Evolutionary conservation across 2,797 vertebrate species (phyloP).

Genomic region (Acanthis flammea): DNA sequence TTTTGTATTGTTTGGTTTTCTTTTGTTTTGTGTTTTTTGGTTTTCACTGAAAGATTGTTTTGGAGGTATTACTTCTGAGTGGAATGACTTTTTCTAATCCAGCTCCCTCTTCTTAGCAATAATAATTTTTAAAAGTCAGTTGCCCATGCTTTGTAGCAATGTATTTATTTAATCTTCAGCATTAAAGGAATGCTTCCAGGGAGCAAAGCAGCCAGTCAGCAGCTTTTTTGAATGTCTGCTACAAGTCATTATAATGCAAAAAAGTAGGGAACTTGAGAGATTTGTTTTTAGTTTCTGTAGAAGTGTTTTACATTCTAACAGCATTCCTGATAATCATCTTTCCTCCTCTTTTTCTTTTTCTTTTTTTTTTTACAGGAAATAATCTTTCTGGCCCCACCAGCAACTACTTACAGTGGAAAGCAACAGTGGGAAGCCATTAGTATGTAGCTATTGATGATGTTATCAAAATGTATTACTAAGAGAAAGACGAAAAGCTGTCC

Average conservation of each 20-base stretch:
- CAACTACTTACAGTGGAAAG: neutral
- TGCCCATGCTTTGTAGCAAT: neutral
- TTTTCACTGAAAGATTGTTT: neutral
- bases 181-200: neutral
- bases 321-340: neutral
- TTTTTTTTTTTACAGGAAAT: neutral
- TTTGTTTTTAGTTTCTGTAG: neutral
- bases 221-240: neutral
- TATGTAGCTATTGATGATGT: neutral
- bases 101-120: neutral
- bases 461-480: neutral
- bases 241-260: neutral
- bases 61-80: neutral
- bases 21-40: fast-evolving
- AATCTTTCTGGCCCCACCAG: neutral
- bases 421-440: neutral
- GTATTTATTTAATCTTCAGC: neutral
- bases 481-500: neutral
- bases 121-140: neutral
- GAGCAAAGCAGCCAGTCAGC: neutral
- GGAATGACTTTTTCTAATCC: neutral
- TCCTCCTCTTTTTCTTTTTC: neutral
- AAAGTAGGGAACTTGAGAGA: neutral
- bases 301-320: neutral
- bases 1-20: neutral